Percentiles rank a stretch among this genome's conserved stretches.
Conservation (phyloP, 2,797 vertebrate genomes). For the Prunella strophiata region DNA sequence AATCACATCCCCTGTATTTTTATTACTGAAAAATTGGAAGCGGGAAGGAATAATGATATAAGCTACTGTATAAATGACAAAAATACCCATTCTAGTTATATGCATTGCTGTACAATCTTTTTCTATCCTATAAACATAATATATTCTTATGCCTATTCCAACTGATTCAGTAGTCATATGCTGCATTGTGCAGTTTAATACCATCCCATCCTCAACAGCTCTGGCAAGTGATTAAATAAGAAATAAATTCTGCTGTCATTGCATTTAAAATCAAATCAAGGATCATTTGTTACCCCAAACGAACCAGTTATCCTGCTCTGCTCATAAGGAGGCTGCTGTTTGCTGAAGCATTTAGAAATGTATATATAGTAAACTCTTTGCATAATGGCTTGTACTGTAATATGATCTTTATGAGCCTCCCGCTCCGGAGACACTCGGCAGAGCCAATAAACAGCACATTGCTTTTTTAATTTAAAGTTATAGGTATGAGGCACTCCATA, state of each 20-base stretch:
- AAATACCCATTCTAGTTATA: constrained; percentile 55
- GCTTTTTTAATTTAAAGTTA: constrained; percentile 75
- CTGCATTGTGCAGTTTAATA: constrained; percentile 61
- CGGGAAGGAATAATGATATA: constrained; percentile 64
- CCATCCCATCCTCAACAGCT: constrained; percentile 52
- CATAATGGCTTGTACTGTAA: constrained; percentile 71
- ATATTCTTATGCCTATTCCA: constrained; percentile 47
- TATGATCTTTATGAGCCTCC: constrained; percentile 70
- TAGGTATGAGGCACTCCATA: constrained; percentile 37
- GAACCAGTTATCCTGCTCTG: constrained; percentile 73
- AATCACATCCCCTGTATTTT: constrained; percentile 73
- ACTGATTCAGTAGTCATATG: constrained; percentile 56
- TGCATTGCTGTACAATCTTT: constrained; percentile 17
- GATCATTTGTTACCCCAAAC: constrained; percentile 79
- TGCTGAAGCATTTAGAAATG: constrained; percentile 74
- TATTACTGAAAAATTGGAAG: constrained; percentile 74
- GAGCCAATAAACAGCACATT: constrained; percentile 55
- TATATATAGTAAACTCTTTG: constrained; percentile 64
- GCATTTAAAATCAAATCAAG: constrained; percentile 83
- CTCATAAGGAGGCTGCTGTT: constrained; percentile 73
- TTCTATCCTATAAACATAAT: constrained; percentile 73
- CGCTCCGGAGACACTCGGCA: constrained; percentile 24
- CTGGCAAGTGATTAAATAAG: constrained; percentile 77
- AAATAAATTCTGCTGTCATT: constrained; percentile 78
- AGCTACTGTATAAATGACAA: constrained; percentile 73